phyloP scores from a whole-genome alignment of 2,113 vertebrate genomes.

The Sinocyclocheilus grahami region DNA sequence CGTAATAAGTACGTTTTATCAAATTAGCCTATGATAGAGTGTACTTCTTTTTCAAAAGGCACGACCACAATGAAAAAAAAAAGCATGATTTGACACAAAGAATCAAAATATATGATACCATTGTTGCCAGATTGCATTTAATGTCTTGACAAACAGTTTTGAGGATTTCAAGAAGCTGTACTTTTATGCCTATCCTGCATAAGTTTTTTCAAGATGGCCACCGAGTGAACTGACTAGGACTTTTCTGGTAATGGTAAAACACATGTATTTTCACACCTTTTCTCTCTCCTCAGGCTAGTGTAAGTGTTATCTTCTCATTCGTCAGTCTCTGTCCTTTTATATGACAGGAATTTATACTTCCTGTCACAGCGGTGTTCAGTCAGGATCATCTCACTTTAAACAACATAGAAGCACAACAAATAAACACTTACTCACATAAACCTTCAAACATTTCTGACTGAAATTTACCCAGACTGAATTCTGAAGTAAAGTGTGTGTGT shows the following conservation, averaged over 20 bases:
- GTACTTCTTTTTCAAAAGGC: background rate
- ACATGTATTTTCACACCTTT: background rate
- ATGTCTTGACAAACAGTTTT: no score
- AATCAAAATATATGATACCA: background rate
- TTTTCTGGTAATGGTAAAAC: background rate
- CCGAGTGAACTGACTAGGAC: background rate
- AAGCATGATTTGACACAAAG: background rate
- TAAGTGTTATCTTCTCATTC: background rate
- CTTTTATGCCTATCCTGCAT: no score
- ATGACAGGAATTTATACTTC: background rate
- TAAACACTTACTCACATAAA: background rate
- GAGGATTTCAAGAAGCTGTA: no score
- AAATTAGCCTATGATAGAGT: background rate
- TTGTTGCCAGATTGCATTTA: background rate
- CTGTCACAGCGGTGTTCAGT: background rate
- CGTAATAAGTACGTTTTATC: background rate
- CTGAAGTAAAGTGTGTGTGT: background rate
- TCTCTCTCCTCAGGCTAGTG: background rate
- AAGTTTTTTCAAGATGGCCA: background rate
- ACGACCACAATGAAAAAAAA: background rate
- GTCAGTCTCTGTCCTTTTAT: background rate
- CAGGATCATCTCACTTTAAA: background rate
- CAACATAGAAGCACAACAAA: background rate
- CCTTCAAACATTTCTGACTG: background rate
- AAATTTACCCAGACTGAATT: background rate